A percentile compares a stretch with the other conserved stretches of the same genome.
These are phyloP conservation scores for Campylomormyrus tamandua DNA, from an alignment of 2,113 vertebrate genomes.

Conservation along the genomic window DNA sequence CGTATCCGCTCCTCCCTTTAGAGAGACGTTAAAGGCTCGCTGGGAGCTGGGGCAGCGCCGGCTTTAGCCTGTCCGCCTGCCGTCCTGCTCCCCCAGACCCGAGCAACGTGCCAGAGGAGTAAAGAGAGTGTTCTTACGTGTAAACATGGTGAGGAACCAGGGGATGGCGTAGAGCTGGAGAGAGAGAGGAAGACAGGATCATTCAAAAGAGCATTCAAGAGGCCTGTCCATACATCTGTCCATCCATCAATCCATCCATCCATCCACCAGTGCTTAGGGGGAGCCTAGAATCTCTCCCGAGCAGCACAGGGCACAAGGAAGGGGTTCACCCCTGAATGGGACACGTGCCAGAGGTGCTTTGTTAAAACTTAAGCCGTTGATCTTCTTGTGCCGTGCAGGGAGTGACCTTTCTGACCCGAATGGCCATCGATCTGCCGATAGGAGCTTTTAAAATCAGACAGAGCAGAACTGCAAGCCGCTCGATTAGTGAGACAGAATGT, in stretches of 20 bases:
- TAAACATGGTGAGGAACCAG: conserved; percentile 99
- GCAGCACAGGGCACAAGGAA: background rate
- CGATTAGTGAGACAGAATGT: background rate
- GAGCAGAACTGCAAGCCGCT: background rate
- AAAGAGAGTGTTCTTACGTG: conserved; percentile 74
- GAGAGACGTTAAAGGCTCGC: background rate
- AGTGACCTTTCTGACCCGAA: background rate
- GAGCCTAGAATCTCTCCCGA: background rate
- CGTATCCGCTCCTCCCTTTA: background rate
- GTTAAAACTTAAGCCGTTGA: background rate
- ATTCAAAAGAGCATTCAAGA: background rate
- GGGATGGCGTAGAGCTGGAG: conserved; percentile 92
- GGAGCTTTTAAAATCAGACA: background rate
- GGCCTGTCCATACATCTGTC: background rate
- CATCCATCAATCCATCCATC: background rate
- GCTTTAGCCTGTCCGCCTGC: background rate
- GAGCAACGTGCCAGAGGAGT: background rate
- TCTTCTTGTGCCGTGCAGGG: background rate
- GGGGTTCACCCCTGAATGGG: background rate
- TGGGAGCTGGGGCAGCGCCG: background rate
- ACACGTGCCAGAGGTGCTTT: background rate
- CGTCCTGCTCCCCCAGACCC: background rate
- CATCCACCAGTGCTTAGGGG: background rate
- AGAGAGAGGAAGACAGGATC: conserved; percentile 17
- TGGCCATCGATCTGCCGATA: background rate